Conservation (phyloP, 1,140 invertebrate genomes). For the Eurytemora carolleeae region DNA sequence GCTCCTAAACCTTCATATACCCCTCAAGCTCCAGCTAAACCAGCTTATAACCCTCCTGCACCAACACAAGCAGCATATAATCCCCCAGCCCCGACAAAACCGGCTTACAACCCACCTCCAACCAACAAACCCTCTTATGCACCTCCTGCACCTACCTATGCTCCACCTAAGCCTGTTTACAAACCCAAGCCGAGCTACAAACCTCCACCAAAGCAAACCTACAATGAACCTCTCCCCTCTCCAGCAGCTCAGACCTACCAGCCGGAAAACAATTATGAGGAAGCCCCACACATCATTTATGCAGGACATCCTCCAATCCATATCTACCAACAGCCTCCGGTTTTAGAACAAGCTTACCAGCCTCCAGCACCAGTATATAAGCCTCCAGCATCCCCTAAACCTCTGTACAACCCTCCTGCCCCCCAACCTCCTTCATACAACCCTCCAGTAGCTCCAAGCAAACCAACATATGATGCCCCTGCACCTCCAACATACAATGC, state of each 20-base stretch:
- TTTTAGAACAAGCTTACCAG: constrained; percentile 19
- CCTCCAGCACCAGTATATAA: constrained; percentile 16
- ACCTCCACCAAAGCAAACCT: background rate
- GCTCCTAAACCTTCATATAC: constrained; percentile 16
- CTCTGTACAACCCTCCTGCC: constrained; percentile 8
- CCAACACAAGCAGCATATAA: background rate
- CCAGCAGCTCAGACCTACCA: constrained; percentile 17
- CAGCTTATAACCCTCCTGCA: constrained; percentile 1
- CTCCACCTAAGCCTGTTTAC: constrained; percentile 8
- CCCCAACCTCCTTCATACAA: constrained; percentile 7
- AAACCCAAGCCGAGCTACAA: constrained; percentile 15
- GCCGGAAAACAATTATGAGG: constrained; percentile 16
- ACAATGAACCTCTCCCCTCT: constrained; percentile 15
- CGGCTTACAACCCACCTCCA: background rate
- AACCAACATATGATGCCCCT: constrained; percentile 15
- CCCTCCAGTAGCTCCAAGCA: constrained; percentile 16
- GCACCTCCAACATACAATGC: constrained; percentile 10
- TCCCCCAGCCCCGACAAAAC: background rate
- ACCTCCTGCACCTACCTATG: constrained; percentile 3
- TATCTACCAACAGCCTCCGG: constrained; percentile 25
- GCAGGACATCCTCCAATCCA: constrained; percentile 27
- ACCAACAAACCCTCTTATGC: constrained; percentile 6
- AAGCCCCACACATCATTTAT: constrained; percentile 26
- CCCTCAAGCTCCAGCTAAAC: background rate
- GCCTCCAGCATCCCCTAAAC: constrained; percentile 15